Percentiles rank a stretch among this genome's conserved stretches.
These are phyloP conservation scores for Bombylius major DNA, from an alignment of 2,888 invertebrate genomes.

Conservation along the genomic window DNA sequence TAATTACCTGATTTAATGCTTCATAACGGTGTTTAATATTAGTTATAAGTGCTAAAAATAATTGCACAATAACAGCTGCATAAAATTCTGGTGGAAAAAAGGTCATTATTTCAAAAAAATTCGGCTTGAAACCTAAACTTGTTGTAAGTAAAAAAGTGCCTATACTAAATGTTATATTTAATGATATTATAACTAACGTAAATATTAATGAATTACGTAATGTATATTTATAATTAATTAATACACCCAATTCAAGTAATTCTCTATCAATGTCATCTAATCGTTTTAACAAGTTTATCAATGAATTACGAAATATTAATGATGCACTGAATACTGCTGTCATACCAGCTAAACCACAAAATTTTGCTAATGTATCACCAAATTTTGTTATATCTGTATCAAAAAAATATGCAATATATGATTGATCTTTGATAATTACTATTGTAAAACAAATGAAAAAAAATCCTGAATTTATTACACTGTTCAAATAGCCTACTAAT, in stretches of 20 bases:
- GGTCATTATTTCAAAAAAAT: slow-evolving; percentile 15
- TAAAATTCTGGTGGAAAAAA: slow-evolving; percentile 26
- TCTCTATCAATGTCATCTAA: slow-evolving; percentile 26
- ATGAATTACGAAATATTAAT: slow-evolving; percentile 23
- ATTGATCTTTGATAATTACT: slow-evolving; percentile 25
- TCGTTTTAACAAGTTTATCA: slow-evolving; percentile 24
- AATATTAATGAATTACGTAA: slow-evolving; percentile 23
- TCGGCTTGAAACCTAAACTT: slow-evolving; percentile 6
- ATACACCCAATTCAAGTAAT: slow-evolving; percentile 24
- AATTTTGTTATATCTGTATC: slow-evolving; percentile 29
- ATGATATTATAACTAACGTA: slow-evolving; percentile 18
- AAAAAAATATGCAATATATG: slow-evolving; percentile 31
- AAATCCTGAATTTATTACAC: background rate
- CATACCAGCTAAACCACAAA: slow-evolving; percentile 28
- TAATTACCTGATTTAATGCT: slow-evolving; percentile 25
- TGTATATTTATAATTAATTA: slow-evolving; percentile 25
- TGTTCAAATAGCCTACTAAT: background rate
- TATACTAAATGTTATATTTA: slow-evolving; percentile 23
- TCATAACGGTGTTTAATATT: slow-evolving; percentile 21
- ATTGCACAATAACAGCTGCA: slow-evolving; percentile 15
- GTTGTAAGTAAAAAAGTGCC: slow-evolving; percentile 18
- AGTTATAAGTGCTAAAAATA: slow-evolving; percentile 8
- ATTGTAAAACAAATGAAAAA: slow-evolving; percentile 25
- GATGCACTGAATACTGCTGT: slow-evolving; percentile 28
- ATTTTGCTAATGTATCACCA: slow-evolving; percentile 30